Conservation (phyloP, 2,888 invertebrate genomes). For the Deilephila elpenor region DNA sequence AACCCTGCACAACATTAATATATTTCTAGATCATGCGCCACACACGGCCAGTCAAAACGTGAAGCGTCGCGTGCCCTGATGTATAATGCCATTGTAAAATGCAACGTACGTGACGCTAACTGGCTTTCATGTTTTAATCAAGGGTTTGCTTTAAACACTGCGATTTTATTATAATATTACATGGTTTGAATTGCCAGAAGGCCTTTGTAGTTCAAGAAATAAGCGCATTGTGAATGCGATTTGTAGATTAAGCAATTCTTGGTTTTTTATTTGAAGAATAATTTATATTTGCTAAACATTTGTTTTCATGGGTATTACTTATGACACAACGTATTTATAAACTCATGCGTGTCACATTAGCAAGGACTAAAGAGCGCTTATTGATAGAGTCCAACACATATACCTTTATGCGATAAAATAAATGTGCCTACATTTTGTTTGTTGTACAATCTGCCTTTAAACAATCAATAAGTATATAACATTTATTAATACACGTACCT, state of each 20-base stretch:
- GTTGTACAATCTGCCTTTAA: too few relatives aligned
- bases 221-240: not conserved
- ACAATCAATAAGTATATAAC: too few relatives aligned
- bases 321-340: too few relatives aligned
- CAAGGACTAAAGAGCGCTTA: too few relatives aligned
- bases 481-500: too few relatives aligned
- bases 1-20: not conserved
- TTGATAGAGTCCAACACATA: too few relatives aligned
- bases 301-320: too few relatives aligned
- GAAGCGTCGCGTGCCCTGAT: slow-evolving; percentile 12
- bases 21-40: not conserved
- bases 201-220: not conserved
- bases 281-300: not conserved
- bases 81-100: slow-evolving; percentile 19
- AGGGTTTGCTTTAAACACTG: slow-evolving; percentile 7
- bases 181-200: not conserved
- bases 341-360: too few relatives aligned
- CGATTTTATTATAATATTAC: slow-evolving; percentile 4
- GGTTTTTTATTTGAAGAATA: not conserved
- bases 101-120: slow-evolving; percentile 16
- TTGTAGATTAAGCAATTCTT: too few relatives aligned
- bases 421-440: too few relatives aligned
- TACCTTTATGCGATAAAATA: too few relatives aligned
- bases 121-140: slow-evolving; percentile 6
- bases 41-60: slow-evolving; percentile 8